Evolutionary conservation across 2,797 vertebrate species (phyloP).

Genomic region (Mormyrops boulengeri): DNA sequence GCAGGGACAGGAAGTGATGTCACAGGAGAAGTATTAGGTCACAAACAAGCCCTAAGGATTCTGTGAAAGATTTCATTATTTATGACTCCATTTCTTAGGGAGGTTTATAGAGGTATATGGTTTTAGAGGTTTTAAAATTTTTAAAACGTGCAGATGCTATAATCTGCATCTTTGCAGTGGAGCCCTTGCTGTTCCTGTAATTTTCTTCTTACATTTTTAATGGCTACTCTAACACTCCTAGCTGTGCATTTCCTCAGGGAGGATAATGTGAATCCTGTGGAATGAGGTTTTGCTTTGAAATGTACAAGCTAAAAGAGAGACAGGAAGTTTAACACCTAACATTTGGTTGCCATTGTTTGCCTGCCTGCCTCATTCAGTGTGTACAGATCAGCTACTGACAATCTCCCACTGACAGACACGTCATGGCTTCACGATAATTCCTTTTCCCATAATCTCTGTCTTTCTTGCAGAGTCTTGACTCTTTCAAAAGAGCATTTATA

Average conservation of each 20-base stretch:
- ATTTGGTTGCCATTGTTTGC: background rate
- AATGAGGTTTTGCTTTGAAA: background rate
- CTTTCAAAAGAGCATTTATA: background rate
- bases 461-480: background rate
- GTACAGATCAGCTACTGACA: background rate
- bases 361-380: background rate
- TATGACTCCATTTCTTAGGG: background rate
- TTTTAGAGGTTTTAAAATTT: background rate
- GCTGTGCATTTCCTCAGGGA: background rate
- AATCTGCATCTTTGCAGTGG: background rate
- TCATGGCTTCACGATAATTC: background rate
- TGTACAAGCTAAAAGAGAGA: background rate
- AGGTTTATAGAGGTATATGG: background rate
- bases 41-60: background rate
- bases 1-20: background rate
- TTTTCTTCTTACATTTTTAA: conserved; percentile 11
- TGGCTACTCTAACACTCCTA: background rate
- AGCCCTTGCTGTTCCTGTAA: background rate
- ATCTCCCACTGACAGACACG: background rate
- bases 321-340: background rate
- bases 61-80: background rate
- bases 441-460: background rate
- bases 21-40: background rate
- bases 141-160: background rate
- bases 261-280: background rate